Conservation (phyloP, 2,888 invertebrate species). For the Mythimna vitellina region DNA sequence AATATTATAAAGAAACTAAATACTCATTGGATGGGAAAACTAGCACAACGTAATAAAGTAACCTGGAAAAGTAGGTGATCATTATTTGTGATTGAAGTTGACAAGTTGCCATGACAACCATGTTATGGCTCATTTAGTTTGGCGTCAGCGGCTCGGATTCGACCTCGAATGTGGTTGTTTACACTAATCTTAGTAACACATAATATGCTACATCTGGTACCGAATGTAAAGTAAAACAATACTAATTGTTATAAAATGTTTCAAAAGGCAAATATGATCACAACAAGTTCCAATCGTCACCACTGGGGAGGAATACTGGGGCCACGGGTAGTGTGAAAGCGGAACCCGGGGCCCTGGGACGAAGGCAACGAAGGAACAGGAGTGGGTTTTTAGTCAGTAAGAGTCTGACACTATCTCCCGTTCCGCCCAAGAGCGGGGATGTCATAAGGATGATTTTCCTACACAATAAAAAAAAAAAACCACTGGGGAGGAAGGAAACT, state of each 20-base stretch:
- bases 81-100: conserved; percentile 29
- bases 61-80: conserved; percentile 3
- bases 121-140: conserved; percentile 32
- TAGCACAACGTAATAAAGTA: not conserved
- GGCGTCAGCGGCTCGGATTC: conserved; percentile 20
- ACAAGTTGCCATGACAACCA: conserved; percentile 25
- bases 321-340: too few relatives aligned
- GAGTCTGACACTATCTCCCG: too few relatives aligned
- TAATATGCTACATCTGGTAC: conserved; percentile 32
- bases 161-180: conserved; percentile 28
- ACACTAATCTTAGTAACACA: conserved; percentile 18
- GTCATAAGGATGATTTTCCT: too few relatives aligned
- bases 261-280: conserved; percentile 15
- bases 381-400: too few relatives aligned
- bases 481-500: too few relatives aligned
- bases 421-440: too few relatives aligned
- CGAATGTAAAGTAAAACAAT: conserved; percentile 18
- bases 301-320: too few relatives aligned
- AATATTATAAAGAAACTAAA: conserved; percentile 2
- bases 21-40: conserved; percentile 1
- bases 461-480: too few relatives aligned
- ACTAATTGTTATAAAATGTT: conserved; percentile 16
- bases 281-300: not conserved
- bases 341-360: too few relatives aligned
- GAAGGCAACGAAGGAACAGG: too few relatives aligned